Evolutionary conservation across 2,888 invertebrate genomes (phyloP).

Genomic region (Nomada fabriciana): DNA sequence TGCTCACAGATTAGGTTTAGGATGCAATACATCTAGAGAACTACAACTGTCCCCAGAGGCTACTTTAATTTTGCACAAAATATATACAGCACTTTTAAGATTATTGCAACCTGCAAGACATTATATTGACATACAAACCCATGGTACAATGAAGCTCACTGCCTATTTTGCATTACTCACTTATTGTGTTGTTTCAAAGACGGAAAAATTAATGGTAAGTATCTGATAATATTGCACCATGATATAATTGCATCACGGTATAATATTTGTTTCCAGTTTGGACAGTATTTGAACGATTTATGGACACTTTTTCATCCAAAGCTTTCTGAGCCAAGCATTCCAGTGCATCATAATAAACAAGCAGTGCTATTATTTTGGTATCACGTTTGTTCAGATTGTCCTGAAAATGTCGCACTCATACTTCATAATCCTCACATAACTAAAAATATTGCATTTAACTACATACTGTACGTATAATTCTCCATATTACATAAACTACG

Average conservation of each 20-base stretch:
- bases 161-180: conserved; percentile 96
- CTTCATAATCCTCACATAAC: conserved; percentile 94
- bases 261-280: conserved; percentile 88
- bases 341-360: conserved; percentile 98
- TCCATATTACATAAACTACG: not conserved
- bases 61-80: conserved; percentile 87
- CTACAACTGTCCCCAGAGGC: conserved; percentile 85
- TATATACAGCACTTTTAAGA: conserved; percentile 90
- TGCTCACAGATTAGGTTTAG: conserved; percentile 86
- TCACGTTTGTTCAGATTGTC: conserved; percentile 95
- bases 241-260: not conserved
- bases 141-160: conserved; percentile 96
- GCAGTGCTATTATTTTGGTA: conserved; percentile 97
- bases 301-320: conserved; percentile 98
- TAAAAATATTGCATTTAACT: conserved; percentile 98
- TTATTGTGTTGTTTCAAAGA: conserved; percentile 95
- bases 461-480: conserved; percentile 92
- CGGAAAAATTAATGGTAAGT: conserved; percentile 96
- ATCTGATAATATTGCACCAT: not conserved
- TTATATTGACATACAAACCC: conserved; percentile 93
- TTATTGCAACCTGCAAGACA: conserved; percentile 93
- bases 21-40: conserved; percentile 84
- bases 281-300: conserved; percentile 95
- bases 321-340: conserved; percentile 96
- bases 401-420: conserved; percentile 95